Evolutionary conservation across 2,797 vertebrate genomes (phyloP).

Genomic region (Staurois parvus): DNA sequence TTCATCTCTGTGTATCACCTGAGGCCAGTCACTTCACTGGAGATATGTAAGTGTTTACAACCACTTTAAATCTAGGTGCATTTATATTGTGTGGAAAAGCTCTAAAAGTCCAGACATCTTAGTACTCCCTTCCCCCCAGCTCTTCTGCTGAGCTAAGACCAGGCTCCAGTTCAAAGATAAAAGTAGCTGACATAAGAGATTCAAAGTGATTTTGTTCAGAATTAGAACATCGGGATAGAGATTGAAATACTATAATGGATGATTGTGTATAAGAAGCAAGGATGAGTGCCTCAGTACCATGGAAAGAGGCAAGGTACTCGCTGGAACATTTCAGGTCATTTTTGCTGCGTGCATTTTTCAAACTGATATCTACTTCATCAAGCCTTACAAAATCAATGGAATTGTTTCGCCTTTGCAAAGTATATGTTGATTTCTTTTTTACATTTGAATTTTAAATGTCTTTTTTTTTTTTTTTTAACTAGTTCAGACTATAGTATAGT

Average conservation of each 20-base stretch:
- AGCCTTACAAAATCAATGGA: neutral
- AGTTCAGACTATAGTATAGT: no score
- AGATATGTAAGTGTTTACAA: no score
- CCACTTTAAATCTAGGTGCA: neutral
- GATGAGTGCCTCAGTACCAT: slow-evolving; percentile 42
- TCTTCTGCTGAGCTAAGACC: neutral
- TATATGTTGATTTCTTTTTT: neutral
- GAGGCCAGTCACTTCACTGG: no score
- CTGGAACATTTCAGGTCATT: neutral
- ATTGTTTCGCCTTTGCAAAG: neutral
- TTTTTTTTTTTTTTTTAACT: no score
- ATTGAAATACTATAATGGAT: neutral
- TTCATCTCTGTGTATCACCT: no score
- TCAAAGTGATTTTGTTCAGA: slow-evolving; percentile 2
- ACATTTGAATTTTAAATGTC: neutral
- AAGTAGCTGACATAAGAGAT: neutral
- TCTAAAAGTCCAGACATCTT: neutral
- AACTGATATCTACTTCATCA: neutral
- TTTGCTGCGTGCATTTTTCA: neutral
- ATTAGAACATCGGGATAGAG: neutral
- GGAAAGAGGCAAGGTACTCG: slow-evolving; percentile 13
- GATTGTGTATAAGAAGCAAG: slow-evolving; percentile 1
- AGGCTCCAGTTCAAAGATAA: neutral
- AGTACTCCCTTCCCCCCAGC: neutral
- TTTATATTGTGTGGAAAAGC: neutral